A percentile compares a stretch with the other conserved stretches of the same genome.
Conservation (phyloP, 2,797 vertebrate genomes). For the Cryptoprocta ferox region DNA sequence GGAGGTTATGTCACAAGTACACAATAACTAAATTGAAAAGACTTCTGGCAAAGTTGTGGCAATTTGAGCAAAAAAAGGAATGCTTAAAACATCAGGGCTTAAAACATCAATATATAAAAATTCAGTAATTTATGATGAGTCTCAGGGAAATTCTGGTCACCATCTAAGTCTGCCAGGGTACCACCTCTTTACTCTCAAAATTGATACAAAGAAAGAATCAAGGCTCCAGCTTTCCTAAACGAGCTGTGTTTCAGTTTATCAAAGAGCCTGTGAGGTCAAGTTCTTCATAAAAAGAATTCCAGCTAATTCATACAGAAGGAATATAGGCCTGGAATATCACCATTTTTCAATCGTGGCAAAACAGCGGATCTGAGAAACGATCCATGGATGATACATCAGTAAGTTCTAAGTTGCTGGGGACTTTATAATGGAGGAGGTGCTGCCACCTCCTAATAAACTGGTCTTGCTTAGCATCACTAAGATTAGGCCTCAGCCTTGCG, state of each 20-base stretch:
- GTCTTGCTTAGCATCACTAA: neutral
- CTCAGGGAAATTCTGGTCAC: neutral
- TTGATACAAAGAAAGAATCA: neutral
- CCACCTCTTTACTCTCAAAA: neutral
- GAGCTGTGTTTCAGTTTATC: neutral
- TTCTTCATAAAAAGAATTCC: neutral
- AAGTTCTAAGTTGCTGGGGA: neutral
- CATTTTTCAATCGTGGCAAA: neutral
- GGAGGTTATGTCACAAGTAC: neutral
- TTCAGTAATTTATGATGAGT: neutral
- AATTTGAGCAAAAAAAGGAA: conserved; percentile 4
- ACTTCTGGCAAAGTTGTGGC: neutral
- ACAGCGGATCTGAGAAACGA: neutral
- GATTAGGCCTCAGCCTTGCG: neutral
- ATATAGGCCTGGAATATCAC: neutral
- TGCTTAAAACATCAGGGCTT: neutral
- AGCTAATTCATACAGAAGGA: neutral
- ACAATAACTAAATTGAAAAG: neutral
- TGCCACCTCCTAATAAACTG: neutral
- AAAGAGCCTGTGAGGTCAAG: neutral
- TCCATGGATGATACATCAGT: neutral
- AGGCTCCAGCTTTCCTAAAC: neutral
- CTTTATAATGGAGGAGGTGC: neutral
- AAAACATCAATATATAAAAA: neutral
- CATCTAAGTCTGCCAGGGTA: neutral